A percentile compares a stretch with the other conserved stretches of the same genome.
phyloP scores from a whole-genome alignment of 2,888 invertebrate species.

The Ethmia dodecea region DNA sequence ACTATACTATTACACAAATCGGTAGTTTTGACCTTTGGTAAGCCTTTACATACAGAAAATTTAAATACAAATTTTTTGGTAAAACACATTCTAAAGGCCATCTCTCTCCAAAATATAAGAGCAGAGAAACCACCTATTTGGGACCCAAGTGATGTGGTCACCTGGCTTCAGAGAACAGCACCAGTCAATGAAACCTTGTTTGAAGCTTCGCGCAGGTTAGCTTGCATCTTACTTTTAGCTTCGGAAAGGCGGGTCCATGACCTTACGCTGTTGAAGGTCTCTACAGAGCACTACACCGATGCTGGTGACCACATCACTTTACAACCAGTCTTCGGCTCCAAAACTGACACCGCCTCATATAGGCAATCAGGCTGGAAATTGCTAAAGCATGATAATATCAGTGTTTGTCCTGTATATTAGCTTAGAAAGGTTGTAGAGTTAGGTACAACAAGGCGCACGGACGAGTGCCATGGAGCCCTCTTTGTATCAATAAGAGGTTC shows the following conservation, averaged over 20 bases:
- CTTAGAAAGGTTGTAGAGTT: too few relatives aligned
- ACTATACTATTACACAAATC: conserved; percentile 13
- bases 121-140: conserved; percentile 3
- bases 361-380: conserved; percentile 1
- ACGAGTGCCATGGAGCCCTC: too few relatives aligned
- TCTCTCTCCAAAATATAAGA: conserved; percentile 4
- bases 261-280: conserved; percentile 1
- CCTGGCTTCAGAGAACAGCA: conserved; percentile 15
- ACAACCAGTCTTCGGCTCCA: conserved; percentile 3
- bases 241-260: conserved; percentile 4
- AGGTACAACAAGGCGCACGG: too few relatives aligned
- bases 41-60: background rate
- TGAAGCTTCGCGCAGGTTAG: background rate
- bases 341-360: background rate
- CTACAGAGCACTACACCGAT: background rate
- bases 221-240: background rate
- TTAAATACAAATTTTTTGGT: conserved; percentile 2
- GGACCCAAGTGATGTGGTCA: conserved; percentile 8
- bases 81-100: conserved; percentile 7
- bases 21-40: conserved; percentile 2
- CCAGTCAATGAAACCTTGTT: background rate
- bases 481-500: too few relatives aligned
- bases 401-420: too few relatives aligned
- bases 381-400: too few relatives aligned
- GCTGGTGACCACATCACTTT: background rate